Percentiles rank a stretch among this genome's conserved stretches.
Evolutionary conservation across 2,888 invertebrate genomes (phyloP).

Genomic region (Drosophila ezoana): DNA sequence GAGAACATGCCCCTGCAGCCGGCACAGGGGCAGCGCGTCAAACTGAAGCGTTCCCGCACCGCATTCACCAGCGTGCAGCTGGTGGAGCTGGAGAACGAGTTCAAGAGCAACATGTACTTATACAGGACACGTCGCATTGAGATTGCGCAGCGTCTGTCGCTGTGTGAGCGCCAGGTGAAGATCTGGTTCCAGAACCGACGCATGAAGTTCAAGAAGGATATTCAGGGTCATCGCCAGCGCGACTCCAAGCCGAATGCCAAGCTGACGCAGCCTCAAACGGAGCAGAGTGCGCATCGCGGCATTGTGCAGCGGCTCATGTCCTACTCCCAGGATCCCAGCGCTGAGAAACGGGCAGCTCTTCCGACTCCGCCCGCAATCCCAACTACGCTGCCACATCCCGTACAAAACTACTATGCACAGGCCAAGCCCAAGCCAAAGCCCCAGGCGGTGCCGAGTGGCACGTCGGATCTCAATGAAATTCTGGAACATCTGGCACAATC

Average conservation of each 20-base stretch:
- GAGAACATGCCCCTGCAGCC: conserved; percentile 61
- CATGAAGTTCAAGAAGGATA: conserved; percentile 90
- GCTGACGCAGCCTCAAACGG: conserved; percentile 54
- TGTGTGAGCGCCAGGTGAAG: conserved; percentile 95
- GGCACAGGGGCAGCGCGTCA: conserved; percentile 60
- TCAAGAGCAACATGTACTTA: conserved; percentile 97
- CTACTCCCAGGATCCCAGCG: conserved; percentile 72
- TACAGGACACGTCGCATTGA: conserved; percentile 97
- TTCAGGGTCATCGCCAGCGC: conserved; percentile 64
- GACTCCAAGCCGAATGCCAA: conserved; percentile 57
- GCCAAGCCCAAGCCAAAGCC: conserved; percentile 37
- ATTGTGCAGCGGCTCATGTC: conserved; percentile 79
- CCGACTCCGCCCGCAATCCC: conserved; percentile 1
- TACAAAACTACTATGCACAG: conserved; percentile 24
- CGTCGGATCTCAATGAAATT: conserved; percentile 65
- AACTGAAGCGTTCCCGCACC: conserved; percentile 88
- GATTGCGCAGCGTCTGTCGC: conserved; percentile 96
- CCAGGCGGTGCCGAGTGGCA: conserved; percentile 3
- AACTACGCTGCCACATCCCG: conserved; percentile 8
- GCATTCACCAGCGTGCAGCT: conserved; percentile 98
- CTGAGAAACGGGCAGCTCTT: conserved; percentile 45
- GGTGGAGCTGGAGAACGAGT: conserved; percentile 97
- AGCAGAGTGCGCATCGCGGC: conserved; percentile 75
- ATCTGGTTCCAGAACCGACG: conserved; percentile 94
- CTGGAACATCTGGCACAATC: conserved; percentile 64